These are phyloP conservation scores for Sylvilagus bachmani DNA, from an alignment of 2,113 vertebrate species.

Conservation along the genomic window DNA sequence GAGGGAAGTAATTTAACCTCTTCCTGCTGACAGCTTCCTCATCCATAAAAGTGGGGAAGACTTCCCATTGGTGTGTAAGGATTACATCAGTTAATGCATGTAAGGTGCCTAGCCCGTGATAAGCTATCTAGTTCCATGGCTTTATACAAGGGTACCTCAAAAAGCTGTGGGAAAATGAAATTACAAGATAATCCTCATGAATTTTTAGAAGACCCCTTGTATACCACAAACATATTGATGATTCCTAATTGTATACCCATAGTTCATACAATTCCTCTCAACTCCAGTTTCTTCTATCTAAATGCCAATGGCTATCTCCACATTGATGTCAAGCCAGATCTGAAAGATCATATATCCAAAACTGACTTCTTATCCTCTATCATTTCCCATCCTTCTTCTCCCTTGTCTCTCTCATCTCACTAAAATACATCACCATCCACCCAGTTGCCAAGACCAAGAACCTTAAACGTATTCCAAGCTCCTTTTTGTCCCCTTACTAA, in stretches of 20 bases:
- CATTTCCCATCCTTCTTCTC: not conserved
- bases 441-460: not conserved
- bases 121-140: not conserved
- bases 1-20: not conserved
- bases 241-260: not conserved
- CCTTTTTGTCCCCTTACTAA: not conserved
- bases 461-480: not conserved
- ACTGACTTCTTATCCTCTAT: not conserved
- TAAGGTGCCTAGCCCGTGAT: not conserved
- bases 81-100: constrained; percentile 1
- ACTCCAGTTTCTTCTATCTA: not conserved
- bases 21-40: not conserved
- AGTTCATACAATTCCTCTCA: not conserved
- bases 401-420: not conserved
- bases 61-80: not conserved
- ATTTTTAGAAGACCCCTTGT: too few species aligned
- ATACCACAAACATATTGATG: not conserved
- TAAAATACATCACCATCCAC: not conserved
- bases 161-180: too few species aligned
- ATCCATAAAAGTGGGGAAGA: constrained; percentile 9
- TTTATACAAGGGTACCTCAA: not conserved
- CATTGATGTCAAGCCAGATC: not conserved
- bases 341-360: not conserved
- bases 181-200: too few species aligned
- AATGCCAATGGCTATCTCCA: not conserved